Evolutionary conservation across 2,113 vertebrate species (phyloP), one percentile per base, ranked within the genome.

Genomic region (Callipepla squamata): DNA sequence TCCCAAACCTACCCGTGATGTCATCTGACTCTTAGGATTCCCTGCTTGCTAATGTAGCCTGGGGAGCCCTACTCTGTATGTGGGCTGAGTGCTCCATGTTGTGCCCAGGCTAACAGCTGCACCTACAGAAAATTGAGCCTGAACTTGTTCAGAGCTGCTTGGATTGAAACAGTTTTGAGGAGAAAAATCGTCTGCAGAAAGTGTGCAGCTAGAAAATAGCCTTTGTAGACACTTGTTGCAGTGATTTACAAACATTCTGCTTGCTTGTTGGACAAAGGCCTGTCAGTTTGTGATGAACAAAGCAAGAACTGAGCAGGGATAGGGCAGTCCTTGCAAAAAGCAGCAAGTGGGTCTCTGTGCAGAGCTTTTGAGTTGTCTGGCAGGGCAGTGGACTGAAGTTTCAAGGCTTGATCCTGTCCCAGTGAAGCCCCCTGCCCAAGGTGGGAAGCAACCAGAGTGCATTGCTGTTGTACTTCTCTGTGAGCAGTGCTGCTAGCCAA

Each of bases 221-320:
- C 69, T 74, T 84, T 73, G 66, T 75, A 90, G 58, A 32, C 66
- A 66, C 86, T 68, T 57, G 55, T 57, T 90, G 79, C 85, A 92
- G 82, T 94, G 82, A 94, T 89, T 88, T 95, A 70, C 87, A 86
- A 95, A 86, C 34, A 76, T 13, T 48, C 45, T 73, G 48, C 70
- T 94, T 93, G 87, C 79, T 96, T 90, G 87, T 94, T 95, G 96
- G 92, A 93, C 87, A 88, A 89, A 89, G 80, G 51, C 59, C 4
- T 53, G 72, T 92, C 58, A 75, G 61, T 92, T 93, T 87, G 94
- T 94, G 19, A 45, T 80, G 66, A 42, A 67, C 80, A 55, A 79
- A 40, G n/a, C 68, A 22, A 87, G 47, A 84, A 74, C 10, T 67
- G 44, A 67, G 66, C 30, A 50, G 63, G 19, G 32, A 57, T 30